Evolutionary conservation across 2,888 invertebrate genomes (phyloP), one percentile per base, ranked within the genome.

Genomic region (Meliscaeva auricollis): DNA sequence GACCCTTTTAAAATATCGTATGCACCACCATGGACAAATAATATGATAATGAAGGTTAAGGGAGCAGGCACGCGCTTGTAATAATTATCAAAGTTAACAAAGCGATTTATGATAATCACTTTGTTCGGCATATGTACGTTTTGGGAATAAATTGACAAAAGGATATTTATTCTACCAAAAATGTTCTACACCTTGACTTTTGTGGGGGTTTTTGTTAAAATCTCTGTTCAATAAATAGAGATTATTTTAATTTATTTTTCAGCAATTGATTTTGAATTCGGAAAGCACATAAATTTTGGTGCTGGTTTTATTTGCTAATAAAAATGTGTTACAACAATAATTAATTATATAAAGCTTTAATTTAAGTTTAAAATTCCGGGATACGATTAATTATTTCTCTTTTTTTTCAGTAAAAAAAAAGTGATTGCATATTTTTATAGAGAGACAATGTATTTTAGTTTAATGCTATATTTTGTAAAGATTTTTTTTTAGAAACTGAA

Each of bases 61-160:
- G 41, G 20, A 26, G 52, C 26, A 70, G 22, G 22, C 66, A 66
- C 58, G 26, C 58, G 20, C 60, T 32, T 56, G 7, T 3, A 15
- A 52, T 62, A 6, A 44, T 15, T 60, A 69, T 77, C 41, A 54
- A 22, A 52, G 17, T 15, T 60, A 69, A 69, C 41, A 54, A 22
- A 52, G 17, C 32, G 56, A 56, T 56, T 56, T 32, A 56, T 56
- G 17, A 56, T 56, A 56, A 56, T 56, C 56, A 32, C 32, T 56
- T 11, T 56, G 32, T 56, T 56, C 56, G 9, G 5, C 56, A 56
- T 56, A 32, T 17, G 32, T 9, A 32, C 32, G 32, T 9, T 32
- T 32, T 5, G 15, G 30, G 56, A 56, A 56, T 56, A 17, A 56
- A 17, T 32, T 17, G 15, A 4, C 30, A 56, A 32, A 32, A 32